These are phyloP conservation scores for Catocala sponsa DNA, from an alignment of 2,888 invertebrate species.

Conservation along the genomic window DNA sequence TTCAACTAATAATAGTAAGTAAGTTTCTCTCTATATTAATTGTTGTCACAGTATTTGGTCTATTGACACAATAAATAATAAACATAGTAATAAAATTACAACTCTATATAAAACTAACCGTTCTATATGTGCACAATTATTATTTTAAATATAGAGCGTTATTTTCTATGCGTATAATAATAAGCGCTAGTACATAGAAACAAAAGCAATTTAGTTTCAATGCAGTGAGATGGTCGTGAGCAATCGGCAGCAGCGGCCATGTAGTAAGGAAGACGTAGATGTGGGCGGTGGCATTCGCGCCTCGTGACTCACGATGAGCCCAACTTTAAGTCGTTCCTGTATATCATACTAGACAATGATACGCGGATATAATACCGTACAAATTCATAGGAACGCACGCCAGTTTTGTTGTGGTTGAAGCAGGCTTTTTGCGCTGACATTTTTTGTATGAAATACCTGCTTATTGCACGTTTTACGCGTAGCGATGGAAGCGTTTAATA, in stretches of 20 bases:
- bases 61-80: too few relatives aligned
- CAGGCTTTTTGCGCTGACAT: background rate
- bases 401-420: background rate
- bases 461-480: too few relatives aligned
- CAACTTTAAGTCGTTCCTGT: conserved; percentile 20
- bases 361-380: conserved; percentile 7
- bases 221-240: conserved; percentile 16
- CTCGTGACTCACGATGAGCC: conserved; percentile 54
- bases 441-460: too few relatives aligned
- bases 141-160: too few relatives aligned
- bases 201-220: conserved; percentile 13
- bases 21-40: too few relatives aligned
- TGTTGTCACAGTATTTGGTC: too few relatives aligned
- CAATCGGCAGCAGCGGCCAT: conserved; percentile 17
- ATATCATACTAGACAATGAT: conserved; percentile 19
- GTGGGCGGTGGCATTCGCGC: conserved; percentile 59
- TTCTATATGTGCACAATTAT: too few relatives aligned
- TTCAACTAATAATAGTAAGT: too few relatives aligned
- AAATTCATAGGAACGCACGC: conserved; percentile 4
- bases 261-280: conserved; percentile 53
- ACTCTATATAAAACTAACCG: too few relatives aligned
- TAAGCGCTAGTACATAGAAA: conserved; percentile 2
- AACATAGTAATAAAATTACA: too few relatives aligned
- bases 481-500: too few relatives aligned
- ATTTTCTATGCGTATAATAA: too few relatives aligned